Evolutionary conservation across 2,797 vertebrate genomes (phyloP), one percentile per base, ranked within the genome.

Genomic region (Iguana delicatissima): DNA sequence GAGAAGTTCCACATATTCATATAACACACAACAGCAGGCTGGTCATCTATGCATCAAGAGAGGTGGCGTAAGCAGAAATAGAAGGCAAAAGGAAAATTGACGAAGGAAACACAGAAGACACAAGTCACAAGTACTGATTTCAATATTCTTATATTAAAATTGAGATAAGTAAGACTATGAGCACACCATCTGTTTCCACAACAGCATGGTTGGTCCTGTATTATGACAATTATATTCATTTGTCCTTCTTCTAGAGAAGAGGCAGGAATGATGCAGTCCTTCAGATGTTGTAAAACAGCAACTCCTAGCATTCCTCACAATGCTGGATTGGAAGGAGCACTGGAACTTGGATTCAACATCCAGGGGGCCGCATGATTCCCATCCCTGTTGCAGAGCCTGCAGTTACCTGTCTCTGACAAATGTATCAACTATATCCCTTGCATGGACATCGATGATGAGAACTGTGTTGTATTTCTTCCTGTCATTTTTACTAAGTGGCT

Each of bases 371-470:
- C 29, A 69, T 32, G 22, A 32, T 32, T 8, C 62, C 3, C 9
- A 7, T 1, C 24, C 42, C 46, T 46, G 8, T 29, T 29, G 42
- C 2, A 14, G 10, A 52, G 29, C 16, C 1, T 22, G 20, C 29
- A 22, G 7, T 94, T 93, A 99, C 99, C 98, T 98, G 97, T 98
- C 97, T 84, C 98, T 96, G 79, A 99, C 98, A 16, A 99, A 99
- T 0, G 90, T 97, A 85, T 99, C 99, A 0, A 99, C 98, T 20
- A 99, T 99, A 95, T 99, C 99, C 87, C 99, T 97, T 74, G 99
- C 98, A 0, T 99, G 99, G 84, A 99, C 99, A 0, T 99, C 99
- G 1, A 99, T 99, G 96, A 99, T 99, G 24, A 99, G 98, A 4
- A 99, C 98, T 0, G 98, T 99, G 96, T 99, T 99, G 92, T 99